Percentiles rank a stretch among this genome's conserved stretches.
Evolutionary conservation across 2,797 vertebrate species (phyloP).

Genomic region (Garrulus glandarius): DNA sequence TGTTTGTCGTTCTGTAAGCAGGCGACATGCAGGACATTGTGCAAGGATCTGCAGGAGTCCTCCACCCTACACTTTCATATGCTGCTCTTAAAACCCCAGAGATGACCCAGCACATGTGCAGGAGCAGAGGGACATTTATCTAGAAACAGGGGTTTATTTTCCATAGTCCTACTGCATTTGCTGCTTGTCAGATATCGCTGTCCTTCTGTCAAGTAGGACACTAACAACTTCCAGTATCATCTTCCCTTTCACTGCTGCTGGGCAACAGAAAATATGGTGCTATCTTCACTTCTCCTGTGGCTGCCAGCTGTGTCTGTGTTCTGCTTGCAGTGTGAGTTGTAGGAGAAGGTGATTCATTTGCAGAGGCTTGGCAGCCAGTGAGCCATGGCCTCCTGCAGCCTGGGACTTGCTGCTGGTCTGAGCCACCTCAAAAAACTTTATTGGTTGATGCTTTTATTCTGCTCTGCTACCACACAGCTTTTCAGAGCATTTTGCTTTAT

Average conservation of each 20-base stretch:
- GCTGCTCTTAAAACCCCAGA: neutral
- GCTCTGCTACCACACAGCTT: neutral
- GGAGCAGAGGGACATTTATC: neutral
- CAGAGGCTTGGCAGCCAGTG: accelerated
- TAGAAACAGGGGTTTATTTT: neutral
- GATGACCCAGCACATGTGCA: accelerated
- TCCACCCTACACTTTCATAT: neutral
- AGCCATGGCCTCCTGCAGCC: neutral
- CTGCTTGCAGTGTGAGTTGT: accelerated
- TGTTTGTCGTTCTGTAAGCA: neutral
- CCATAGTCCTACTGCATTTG: neutral
- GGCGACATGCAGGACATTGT: neutral
- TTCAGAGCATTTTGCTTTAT: neutral
- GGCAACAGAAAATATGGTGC: neutral
- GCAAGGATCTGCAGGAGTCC: neutral
- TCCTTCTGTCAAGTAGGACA: neutral
- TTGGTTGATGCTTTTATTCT: neutral
- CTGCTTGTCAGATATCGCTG: neutral
- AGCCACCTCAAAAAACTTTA: neutral
- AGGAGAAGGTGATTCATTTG: neutral
- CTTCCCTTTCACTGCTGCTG: neutral
- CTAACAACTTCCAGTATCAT: neutral
- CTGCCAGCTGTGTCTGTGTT: neutral
- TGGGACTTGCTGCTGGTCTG: neutral
- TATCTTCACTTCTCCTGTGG: accelerated